A percentile compares a stretch with the other conserved stretches of the same genome.
These are phyloP conservation scores for Australoheros scitulus DNA, from an alignment of 2,113 vertebrate genomes.

Conservation along the genomic window DNA sequence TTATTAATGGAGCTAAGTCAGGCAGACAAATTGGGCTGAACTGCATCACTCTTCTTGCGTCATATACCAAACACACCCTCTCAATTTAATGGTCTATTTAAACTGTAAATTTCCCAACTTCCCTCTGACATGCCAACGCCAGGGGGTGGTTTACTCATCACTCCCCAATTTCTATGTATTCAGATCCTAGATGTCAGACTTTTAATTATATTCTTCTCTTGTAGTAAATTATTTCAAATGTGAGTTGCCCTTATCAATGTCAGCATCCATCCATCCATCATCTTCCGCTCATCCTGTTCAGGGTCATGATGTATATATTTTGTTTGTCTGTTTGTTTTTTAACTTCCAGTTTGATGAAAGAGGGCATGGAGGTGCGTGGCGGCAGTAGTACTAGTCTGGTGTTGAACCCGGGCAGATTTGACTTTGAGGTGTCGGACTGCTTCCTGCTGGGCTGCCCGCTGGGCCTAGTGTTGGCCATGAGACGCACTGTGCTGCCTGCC, in stretches of 20 bases:
- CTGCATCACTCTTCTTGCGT: neutral
- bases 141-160: neutral
- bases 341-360: constrained; percentile 83
- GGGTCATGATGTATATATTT: neutral
- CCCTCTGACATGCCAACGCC: neutral
- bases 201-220: neutral
- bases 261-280: too few species aligned
- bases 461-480: constrained; percentile 96
- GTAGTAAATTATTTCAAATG: neutral
- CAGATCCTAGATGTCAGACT: neutral
- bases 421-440: constrained; percentile 95
- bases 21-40: neutral
- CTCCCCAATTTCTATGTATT: neutral
- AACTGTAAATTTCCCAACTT: neutral
- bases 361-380: constrained; percentile 80
- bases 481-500: constrained; percentile 90
- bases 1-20: neutral
- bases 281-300: too few species aligned
- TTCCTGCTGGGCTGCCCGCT: constrained; percentile 95
- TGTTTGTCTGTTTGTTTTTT: constrained; percentile 17
- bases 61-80: neutral
- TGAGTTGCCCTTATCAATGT: neutral
- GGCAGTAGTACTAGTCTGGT: constrained; percentile 78
- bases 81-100: neutral
- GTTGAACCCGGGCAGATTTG: constrained; percentile 87